Evolutionary conservation across 2,888 invertebrate species (phyloP), one percentile per base, ranked within the genome.

Genomic region (Nephrotoma appendiculata): DNA sequence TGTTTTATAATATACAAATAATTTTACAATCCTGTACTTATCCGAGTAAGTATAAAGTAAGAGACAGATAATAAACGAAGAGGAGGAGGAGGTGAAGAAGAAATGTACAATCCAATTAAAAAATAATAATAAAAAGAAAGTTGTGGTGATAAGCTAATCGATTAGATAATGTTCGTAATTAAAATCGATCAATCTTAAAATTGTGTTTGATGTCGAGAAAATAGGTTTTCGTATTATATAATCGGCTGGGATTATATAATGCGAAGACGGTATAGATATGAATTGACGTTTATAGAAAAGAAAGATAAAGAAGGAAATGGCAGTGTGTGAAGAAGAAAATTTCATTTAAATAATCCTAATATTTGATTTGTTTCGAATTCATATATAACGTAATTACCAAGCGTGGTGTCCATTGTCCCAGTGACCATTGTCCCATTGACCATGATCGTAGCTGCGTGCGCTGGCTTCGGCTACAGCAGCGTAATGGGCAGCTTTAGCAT

Each of bases 401-500:
- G 48, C 86, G 41, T 86, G 86, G 86, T 89, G 89, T 86, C 88
- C 88, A 85, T 88, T 89, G 71, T 90, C 89, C 89, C 89, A 90
- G 71, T 88, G 88, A 42, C 90, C 90, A 15, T 87, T 88, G 86
- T 90, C 90, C 41, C 42, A 86, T 57, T 86, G 31, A 41, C 91
- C 90, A 88, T 90, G 89, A 45, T 89, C 89, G 87, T 90, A 89
- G 41, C 88, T 86, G 83, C 87, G 87, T 5, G 90, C 89, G 85
- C 90, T 89, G 42, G 92, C 92, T 42, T 91, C 90, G 11, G 91
- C 90, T 87, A 92, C 87, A 2, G 92, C 91, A 45, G 89, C 91
- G 86, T 92, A 89, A 87, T 92, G 91, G 15, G 92, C 91, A 87
- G 91, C 92, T 87, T 91, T 91, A 12, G 92, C 92, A 52, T 91